phyloP scores from a whole-genome alignment of 2,113 vertebrate genomes.

The Xenus cinereus region DNA sequence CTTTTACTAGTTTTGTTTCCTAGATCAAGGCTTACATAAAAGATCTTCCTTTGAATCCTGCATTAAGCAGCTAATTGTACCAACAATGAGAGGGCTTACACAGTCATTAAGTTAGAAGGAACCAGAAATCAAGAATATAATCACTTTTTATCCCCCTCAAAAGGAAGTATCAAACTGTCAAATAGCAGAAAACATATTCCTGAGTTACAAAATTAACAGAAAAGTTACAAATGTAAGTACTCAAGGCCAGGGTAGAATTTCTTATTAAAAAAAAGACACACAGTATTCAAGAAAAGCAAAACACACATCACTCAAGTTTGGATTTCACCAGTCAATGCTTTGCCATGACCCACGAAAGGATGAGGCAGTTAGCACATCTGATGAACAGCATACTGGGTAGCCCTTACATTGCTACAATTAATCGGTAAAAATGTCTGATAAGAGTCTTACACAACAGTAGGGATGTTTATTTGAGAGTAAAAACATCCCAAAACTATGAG shows the following conservation, averaged over 20 bases:
- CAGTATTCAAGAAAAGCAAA: background rate
- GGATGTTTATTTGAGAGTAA: background rate
- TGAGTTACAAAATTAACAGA: background rate
- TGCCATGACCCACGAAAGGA: background rate
- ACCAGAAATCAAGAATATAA: background rate
- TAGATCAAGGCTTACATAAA: background rate
- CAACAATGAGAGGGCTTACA: background rate
- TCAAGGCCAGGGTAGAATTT: background rate
- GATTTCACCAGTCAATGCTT: background rate
- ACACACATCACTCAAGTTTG: accelerated
- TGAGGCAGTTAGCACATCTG: background rate
- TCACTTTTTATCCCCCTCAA: background rate
- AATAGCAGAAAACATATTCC: background rate
- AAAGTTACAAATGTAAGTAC: background rate
- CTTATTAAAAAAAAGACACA: background rate
- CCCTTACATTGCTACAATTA: background rate
- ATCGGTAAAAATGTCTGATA: background rate
- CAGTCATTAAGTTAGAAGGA: background rate
- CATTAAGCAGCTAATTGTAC: background rate
- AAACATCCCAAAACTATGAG: background rate
- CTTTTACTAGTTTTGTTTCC: background rate
- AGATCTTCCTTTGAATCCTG: background rate
- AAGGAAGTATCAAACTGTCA: background rate
- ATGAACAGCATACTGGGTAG: background rate
- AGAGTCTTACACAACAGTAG: background rate